These are phyloP conservation scores for Notolepis coatsorum DNA, from an alignment of 2,797 vertebrate species.

Conservation along the genomic window DNA sequence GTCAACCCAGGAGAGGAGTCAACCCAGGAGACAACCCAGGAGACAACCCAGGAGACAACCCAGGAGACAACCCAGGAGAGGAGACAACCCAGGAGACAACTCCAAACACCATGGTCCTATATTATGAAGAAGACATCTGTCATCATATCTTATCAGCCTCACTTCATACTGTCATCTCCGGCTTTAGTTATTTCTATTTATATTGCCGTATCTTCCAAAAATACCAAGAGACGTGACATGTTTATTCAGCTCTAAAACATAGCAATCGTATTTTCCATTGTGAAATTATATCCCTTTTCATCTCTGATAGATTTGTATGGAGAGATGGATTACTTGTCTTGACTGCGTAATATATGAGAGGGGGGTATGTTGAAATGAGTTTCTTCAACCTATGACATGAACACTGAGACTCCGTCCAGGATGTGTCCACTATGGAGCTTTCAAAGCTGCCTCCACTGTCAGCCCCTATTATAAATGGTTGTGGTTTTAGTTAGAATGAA, in stretches of 20 bases:
- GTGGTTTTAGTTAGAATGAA: neutral
- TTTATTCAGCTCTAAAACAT: neutral
- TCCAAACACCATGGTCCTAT: conserved; percentile 9
- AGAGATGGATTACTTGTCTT: neutral
- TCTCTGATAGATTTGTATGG: neutral
- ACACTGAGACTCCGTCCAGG: neutral
- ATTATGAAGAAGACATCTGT: conserved; percentile 1
- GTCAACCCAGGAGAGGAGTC: too few relatives aligned
- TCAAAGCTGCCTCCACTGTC: neutral
- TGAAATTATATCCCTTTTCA: neutral
- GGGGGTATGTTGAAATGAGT: neutral
- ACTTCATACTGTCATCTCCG: neutral
- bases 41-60: too few relatives aligned
- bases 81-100: neutral
- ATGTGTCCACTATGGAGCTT: neutral
- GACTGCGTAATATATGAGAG: neutral
- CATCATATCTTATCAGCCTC: neutral
- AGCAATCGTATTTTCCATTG: neutral
- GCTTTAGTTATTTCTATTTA: neutral
- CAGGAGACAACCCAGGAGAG: too few relatives aligned
- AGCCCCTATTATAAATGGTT: neutral
- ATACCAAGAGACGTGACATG: neutral
- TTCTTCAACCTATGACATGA: neutral
- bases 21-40: too few relatives aligned
- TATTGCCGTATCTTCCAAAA: neutral